Evolutionary conservation across 2,888 invertebrate species (phyloP).

Genomic region (Xiphydria camelus): DNA sequence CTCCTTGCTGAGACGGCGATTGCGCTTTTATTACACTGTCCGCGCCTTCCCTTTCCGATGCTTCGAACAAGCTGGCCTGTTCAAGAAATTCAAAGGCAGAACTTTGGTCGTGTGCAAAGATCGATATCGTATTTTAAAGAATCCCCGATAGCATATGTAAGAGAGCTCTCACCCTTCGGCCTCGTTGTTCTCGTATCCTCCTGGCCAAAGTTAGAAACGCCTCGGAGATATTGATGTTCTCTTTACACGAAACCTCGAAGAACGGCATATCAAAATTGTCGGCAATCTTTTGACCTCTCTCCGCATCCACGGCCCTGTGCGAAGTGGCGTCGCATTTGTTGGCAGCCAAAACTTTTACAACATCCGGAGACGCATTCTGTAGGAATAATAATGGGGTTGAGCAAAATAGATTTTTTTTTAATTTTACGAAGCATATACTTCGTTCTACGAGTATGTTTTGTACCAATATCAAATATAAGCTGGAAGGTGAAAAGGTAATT

Average conservation of each 20-base stretch:
- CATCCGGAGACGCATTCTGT: slow-evolving; percentile 85
- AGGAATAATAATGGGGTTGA: too few relatives aligned
- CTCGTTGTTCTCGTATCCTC: slow-evolving; percentile 80
- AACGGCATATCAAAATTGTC: slow-evolving; percentile 88
- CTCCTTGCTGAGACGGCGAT: slow-evolving; percentile 44
- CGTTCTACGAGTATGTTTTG: too few relatives aligned
- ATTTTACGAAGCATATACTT: not conserved
- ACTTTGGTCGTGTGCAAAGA: too few relatives aligned
- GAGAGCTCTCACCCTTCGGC: slow-evolving; percentile 73
- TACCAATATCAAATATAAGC: too few relatives aligned
- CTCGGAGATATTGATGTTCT: slow-evolving; percentile 82
- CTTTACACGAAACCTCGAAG: slow-evolving; percentile 86
- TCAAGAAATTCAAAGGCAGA: too few relatives aligned
- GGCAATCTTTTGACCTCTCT: slow-evolving; percentile 84
- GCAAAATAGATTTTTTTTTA: slow-evolving; percentile 1
- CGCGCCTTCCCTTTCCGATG: slow-evolving; percentile 46
- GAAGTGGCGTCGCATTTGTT: slow-evolving; percentile 82
- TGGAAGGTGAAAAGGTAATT: too few relatives aligned
- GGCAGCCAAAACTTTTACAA: slow-evolving; percentile 82
- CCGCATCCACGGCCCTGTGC: slow-evolving; percentile 76
- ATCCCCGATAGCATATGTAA: too few relatives aligned
- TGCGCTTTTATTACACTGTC: slow-evolving; percentile 45
- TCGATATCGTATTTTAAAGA: not conserved
- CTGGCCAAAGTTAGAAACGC: slow-evolving; percentile 80
- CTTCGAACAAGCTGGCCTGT: slow-evolving; percentile 49